Evolutionary conservation across 2,113 vertebrate genomes (phyloP).

Genomic region (Ascaphus truei): DNA sequence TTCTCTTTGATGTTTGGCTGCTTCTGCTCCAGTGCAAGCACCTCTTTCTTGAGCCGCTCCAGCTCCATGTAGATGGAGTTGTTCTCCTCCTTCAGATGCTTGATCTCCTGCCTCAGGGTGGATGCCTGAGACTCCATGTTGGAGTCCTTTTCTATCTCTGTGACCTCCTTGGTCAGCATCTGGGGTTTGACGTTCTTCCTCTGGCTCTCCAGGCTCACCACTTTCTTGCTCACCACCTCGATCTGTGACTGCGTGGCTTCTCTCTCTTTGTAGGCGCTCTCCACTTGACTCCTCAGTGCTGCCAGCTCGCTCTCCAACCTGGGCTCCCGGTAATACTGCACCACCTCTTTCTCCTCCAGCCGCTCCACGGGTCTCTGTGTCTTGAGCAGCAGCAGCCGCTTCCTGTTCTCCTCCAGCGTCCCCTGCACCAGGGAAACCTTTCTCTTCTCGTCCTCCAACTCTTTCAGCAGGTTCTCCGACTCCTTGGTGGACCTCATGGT

Average conservation of each 20-base stretch:
- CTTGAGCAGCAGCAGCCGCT: constrained; percentile 72
- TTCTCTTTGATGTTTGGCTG: constrained; percentile 75
- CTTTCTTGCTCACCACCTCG: constrained; percentile 59
- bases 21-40: constrained; percentile 75
- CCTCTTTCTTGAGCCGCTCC: constrained; percentile 70
- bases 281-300: constrained; percentile 57
- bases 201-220: constrained; percentile 64
- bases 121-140: constrained; percentile 73
- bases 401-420: constrained; percentile 67
- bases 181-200: constrained; percentile 64
- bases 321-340: constrained; percentile 87
- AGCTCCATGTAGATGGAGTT: constrained; percentile 51
- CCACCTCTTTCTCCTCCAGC: constrained; percentile 86
- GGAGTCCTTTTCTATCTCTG: constrained; percentile 86
- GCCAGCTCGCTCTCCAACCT: constrained; percentile 69
- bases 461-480: constrained; percentile 54
- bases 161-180: constrained; percentile 89
- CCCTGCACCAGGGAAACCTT: constrained; percentile 61
- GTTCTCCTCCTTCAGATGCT: constrained; percentile 61
- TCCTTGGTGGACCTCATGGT: constrained; percentile 48
- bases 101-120: constrained; percentile 69
- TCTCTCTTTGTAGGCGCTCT: constrained; percentile 64
- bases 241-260: constrained; percentile 65
- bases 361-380: constrained; percentile 81
- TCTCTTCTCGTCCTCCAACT: constrained; percentile 73